Base-by-base conservation (phyloP, 2,888 invertebrate genomes). In the Caenorhabditis imperialis region DNA sequence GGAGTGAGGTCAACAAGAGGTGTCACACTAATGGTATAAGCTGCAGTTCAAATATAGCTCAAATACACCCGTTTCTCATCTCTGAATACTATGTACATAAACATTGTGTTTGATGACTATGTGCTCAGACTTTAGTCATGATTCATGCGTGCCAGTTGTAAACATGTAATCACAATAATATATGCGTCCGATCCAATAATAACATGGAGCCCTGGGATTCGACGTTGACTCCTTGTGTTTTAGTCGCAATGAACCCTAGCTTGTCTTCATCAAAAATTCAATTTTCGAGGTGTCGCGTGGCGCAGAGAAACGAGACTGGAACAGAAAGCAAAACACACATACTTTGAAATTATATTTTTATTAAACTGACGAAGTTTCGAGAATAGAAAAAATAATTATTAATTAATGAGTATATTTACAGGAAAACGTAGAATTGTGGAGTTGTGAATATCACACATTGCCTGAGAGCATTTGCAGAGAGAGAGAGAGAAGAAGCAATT, bases 371-470 rank as follows among this genome's bases (percentile, higher is more conserved):
- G n/a, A n/a, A n/a, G n/a, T n/a, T n/a, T n/a, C n/a, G n/a, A 35
- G 7, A 35, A 12, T 12, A 35, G 12, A 35, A 35, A 35, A 12
- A 40, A 54, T 54, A 51, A 37, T 51, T 53, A 55, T 42, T 55
- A 42, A 27, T 53, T 55, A 55, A 55, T 44, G 23, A 54, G 20
- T 38, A 20, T 50, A 44, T 57, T 25, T 45, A 57, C 57, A 57
- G 20, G 16, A 33, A n/a, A 4, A 45, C 42, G 38, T 23, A 42
- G 40, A 18, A 18, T 27, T 12, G 42, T 16, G 7, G 16, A 18
- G 25, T 48, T 71, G 62, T 71, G 71, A 63, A 63, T 57, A 71
- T 71, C 71, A 71, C 70, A 70, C 48, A 61, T 20, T 48, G 58
- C 63, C 72, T 63, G 72, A 72, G 72, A 61, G 40, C 35, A 48